Evolutionary conservation across 2,888 invertebrate genomes (phyloP).

Genomic region (Calephelis perditalis): DNA sequence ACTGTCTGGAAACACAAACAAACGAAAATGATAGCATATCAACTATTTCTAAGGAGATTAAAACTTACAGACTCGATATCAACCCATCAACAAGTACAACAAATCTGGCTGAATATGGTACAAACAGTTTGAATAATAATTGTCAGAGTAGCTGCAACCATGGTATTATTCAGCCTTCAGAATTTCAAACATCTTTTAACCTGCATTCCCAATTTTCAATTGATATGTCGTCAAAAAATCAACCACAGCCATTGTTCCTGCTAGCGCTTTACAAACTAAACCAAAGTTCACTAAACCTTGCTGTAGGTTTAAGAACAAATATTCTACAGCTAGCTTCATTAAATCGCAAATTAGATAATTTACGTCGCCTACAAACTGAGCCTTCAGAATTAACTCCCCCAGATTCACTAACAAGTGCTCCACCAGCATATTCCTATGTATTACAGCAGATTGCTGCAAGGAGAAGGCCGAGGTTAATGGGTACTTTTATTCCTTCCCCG

Average conservation of each 20-base stretch:
- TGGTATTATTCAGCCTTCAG: constrained; percentile 26
- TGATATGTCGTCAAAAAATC: constrained; percentile 27
- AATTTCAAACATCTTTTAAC: constrained; percentile 34
- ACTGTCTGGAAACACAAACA: constrained; percentile 16
- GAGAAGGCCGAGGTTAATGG: constrained; percentile 58
- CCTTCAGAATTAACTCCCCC: constrained; percentile 51
- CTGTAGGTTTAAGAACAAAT: constrained; percentile 14
- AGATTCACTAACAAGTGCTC: constrained; percentile 58
- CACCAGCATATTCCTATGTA: constrained; percentile 68
- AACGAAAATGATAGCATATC: constrained; percentile 24
- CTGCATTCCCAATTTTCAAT: constrained; percentile 37
- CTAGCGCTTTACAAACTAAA: constrained; percentile 55
- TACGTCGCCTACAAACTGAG: constrained; percentile 22
- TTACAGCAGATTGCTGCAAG: constrained; percentile 55
- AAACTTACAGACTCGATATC: constrained; percentile 24
- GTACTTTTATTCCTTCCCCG: constrained; percentile 65
- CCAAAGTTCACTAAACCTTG: constrained; percentile 40
- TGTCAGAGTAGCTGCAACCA: background rate
- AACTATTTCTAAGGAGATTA: constrained; percentile 28
- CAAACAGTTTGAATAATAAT: background rate
- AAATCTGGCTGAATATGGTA: background rate
- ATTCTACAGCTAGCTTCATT: background rate
- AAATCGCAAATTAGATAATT: background rate
- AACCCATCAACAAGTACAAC: background rate
- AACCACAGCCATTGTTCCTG: constrained; percentile 51